Conservation (phyloP, 2,113 vertebrate species). For the Pachycephala philippinensis region DNA sequence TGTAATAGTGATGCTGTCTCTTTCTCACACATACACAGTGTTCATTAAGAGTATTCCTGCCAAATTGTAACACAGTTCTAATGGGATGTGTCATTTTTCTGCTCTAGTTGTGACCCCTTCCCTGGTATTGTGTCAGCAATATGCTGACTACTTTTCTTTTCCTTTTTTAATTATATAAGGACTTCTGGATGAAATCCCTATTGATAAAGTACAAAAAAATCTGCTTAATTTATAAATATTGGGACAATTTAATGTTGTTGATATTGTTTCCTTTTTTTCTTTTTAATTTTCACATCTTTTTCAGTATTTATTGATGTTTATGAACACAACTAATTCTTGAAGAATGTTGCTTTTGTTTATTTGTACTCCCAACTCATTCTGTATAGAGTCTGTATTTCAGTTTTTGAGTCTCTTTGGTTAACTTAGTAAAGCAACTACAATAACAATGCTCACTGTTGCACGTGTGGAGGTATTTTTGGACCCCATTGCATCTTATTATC, state of each 20-base stretch:
- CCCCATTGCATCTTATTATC: neutral
- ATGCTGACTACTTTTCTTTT: neutral
- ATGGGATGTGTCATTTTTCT: neutral
- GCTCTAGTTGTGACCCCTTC: neutral
- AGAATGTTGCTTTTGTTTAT: neutral
- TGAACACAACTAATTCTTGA: neutral
- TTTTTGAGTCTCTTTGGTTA: conserved; percentile 16
- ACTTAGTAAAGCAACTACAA: conserved; percentile 14
- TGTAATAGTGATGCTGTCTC: neutral
- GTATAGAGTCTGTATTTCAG: conserved; percentile 3
- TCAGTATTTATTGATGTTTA: conserved; percentile 30
- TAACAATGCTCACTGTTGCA: neutral
- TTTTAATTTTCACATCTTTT: neutral
- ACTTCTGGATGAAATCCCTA: neutral
- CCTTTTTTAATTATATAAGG: neutral
- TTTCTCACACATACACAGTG: neutral
- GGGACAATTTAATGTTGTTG: neutral
- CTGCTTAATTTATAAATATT: neutral
- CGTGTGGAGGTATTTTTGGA: conserved; percentile 12
- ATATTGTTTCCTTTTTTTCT: neutral
- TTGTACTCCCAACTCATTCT: neutral
- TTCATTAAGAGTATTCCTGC: neutral
- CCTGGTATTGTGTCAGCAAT: neutral
- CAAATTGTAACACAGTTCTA: neutral
- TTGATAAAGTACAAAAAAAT: neutral